Percentiles rank a stretch among this genome's conserved stretches.
These are phyloP conservation scores for Galbula dea DNA, from an alignment of 2,113 vertebrate genomes.

Conservation along the genomic window DNA sequence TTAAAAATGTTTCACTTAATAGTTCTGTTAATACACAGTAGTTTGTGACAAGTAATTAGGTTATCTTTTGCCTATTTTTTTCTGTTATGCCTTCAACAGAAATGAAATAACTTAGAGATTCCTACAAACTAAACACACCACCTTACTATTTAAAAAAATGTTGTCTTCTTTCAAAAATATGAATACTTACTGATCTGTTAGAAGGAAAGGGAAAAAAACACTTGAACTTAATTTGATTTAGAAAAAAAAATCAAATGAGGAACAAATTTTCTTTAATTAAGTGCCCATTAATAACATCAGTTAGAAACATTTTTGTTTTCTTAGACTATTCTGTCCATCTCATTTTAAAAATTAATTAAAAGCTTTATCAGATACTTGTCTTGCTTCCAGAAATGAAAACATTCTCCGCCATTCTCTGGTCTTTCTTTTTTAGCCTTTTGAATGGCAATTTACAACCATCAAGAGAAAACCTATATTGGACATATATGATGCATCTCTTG, in stretches of 20 bases:
- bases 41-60: background rate
- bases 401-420: background rate
- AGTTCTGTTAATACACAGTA: background rate
- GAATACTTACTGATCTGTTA: background rate
- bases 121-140: background rate
- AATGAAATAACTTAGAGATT: background rate
- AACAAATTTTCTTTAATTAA: background rate
- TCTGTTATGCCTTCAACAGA: background rate
- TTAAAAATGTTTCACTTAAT: conserved; percentile 1
- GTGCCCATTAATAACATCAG: background rate
- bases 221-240: background rate
- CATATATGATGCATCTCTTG: background rate
- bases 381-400: background rate
- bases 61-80: background rate
- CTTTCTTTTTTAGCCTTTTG: background rate
- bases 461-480: background rate
- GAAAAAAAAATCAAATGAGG: background rate
- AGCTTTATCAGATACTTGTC: background rate
- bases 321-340: background rate
- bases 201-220: background rate
- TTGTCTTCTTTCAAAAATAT: background rate
- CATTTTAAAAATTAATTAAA: background rate
- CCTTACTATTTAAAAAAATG: background rate
- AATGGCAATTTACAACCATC: background rate
- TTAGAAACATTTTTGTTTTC: background rate